Conservation (phyloP, 2,797 vertebrate genomes). For the Chelidonichthys spinosus region DNA sequence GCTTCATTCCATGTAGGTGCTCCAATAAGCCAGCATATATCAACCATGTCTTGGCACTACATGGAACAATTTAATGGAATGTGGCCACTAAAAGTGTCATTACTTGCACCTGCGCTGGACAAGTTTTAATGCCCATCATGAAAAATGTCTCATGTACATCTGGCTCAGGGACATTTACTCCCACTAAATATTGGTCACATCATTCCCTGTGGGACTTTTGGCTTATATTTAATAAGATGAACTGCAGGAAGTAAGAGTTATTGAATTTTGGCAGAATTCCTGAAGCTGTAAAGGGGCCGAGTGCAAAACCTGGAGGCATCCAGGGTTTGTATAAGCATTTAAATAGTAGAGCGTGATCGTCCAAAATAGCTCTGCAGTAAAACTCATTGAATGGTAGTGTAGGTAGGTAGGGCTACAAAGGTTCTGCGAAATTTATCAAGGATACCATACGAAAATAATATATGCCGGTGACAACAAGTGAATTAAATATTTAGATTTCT, state of each 20-base stretch:
- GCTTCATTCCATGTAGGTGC: slow-evolving; percentile 1
- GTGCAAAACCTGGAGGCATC: slow-evolving; percentile 40
- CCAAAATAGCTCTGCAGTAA: slow-evolving; percentile 40
- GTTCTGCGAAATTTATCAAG: slow-evolving; percentile 18
- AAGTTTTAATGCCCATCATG: slow-evolving; percentile 30
- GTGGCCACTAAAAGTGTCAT: slow-evolving; percentile 26
- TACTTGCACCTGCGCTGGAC: slow-evolving; percentile 31
- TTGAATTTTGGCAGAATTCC: slow-evolving; percentile 60
- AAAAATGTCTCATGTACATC: slow-evolving; percentile 35
- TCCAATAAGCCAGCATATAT: background rate
- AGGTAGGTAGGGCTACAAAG: slow-evolving; percentile 7
- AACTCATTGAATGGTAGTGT: slow-evolving; percentile 12
- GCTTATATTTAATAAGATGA: slow-evolving; percentile 64
- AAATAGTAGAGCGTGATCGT: slow-evolving; percentile 19
- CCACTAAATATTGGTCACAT: slow-evolving; percentile 33
- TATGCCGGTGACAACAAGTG: slow-evolving; percentile 18
- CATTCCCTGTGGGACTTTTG: slow-evolving; percentile 41
- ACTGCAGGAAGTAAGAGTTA: slow-evolving; percentile 46
- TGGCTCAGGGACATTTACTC: slow-evolving; percentile 35
- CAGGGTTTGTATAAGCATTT: slow-evolving; percentile 35
- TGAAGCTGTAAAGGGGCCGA: slow-evolving; percentile 53
- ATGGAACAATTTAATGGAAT: slow-evolving; percentile 19
- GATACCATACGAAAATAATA: slow-evolving; percentile 18
- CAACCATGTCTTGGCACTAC: slow-evolving; percentile 5
- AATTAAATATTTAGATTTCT: slow-evolving; percentile 45